Conservation (phyloP, 2,797 vertebrate species). For the Manis crassicaudata region DNA sequence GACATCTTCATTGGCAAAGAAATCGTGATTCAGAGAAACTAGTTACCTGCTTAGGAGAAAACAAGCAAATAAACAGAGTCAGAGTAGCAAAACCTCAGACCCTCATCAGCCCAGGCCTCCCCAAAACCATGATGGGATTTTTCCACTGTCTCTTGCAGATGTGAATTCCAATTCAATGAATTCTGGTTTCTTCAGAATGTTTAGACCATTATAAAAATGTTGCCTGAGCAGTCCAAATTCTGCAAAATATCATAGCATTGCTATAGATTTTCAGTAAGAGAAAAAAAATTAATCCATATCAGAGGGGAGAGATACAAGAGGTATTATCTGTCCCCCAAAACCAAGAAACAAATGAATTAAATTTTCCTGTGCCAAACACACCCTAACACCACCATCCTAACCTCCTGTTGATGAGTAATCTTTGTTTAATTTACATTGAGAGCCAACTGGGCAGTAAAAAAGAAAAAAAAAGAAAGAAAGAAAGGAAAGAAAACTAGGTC, state of each 20-base stretch:
- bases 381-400: neutral
- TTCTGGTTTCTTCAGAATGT: constrained; percentile 17
- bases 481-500: neutral
- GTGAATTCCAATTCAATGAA: constrained; percentile 19
- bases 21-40: neutral
- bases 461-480: neutral
- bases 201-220: neutral
- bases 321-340: neutral
- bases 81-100: neutral
- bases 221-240: neutral
- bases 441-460: neutral
- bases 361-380: neutral
- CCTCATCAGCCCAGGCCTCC: neutral
- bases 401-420: neutral
- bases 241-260: neutral
- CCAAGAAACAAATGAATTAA: neutral
- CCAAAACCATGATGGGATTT: neutral
- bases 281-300: neutral
- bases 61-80: neutral
- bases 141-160: neutral
- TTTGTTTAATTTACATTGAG: constrained; percentile 55
- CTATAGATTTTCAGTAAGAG: constrained; percentile 5
- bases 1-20: neutral
- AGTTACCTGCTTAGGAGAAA: neutral
- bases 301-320: neutral